Evolutionary conservation across 1,140 invertebrate species (phyloP).

Genomic region (Ceratosolen solmsi): DNA sequence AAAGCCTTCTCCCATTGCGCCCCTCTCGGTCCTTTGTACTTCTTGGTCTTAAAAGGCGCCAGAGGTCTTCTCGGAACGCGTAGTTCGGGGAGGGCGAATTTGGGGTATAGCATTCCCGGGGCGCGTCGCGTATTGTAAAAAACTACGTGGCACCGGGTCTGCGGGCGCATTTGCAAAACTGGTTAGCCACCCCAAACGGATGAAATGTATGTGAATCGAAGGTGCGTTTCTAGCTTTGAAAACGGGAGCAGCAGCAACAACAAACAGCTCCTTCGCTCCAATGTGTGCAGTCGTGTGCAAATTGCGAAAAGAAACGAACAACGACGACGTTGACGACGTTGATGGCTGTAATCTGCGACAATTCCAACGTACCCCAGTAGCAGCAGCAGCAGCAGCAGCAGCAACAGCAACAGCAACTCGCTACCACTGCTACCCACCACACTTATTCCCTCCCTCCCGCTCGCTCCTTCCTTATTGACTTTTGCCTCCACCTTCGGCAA

Average conservation of each 20-base stretch:
- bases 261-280: no score
- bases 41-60: constrained; percentile 20
- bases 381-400: no score
- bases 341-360: background rate
- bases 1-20: background rate
- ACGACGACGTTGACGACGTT: no score
- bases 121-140: constrained; percentile 30
- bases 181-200: constrained; percentile 26
- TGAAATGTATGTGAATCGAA: background rate
- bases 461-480: background rate
- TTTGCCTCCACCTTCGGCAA: background rate
- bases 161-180: constrained; percentile 38
- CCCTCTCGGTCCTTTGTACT: background rate
- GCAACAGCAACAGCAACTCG: no score
- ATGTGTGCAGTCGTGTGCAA: no score
- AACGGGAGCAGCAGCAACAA: background rate
- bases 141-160: constrained; percentile 20
- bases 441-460: background rate
- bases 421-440: no score
- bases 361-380: background rate
- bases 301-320: no score
- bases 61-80: constrained; percentile 20
- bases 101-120: constrained; percentile 15
- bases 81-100: constrained; percentile 15
- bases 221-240: background rate